These are phyloP conservation scores for Cecidostiba fungosa DNA, from an alignment of 2,888 invertebrate species.

Conservation along the genomic window DNA sequence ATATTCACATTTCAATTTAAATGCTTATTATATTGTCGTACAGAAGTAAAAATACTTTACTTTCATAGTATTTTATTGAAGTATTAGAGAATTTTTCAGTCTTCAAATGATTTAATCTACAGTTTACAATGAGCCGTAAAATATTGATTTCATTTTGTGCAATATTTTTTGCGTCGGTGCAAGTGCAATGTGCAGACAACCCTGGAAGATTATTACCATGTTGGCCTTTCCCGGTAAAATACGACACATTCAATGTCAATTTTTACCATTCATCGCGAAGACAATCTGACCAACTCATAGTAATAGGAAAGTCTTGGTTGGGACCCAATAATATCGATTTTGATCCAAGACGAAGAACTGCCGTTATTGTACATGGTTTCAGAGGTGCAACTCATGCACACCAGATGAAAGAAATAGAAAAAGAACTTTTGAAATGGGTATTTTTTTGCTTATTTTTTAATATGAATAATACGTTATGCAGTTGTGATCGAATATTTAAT, in stretches of 20 bases:
- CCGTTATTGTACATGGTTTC: slow-evolving; percentile 33
- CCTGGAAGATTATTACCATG: not conserved
- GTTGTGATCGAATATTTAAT: too few species aligned
- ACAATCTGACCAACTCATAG: not conserved
- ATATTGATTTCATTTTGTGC: not conserved
- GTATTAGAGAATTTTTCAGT: too few species aligned
- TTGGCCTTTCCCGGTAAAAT: not conserved
- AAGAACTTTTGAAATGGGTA: slow-evolving; percentile 38
- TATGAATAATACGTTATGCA: not conserved
- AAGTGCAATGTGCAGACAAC: not conserved
- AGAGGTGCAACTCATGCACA: not conserved
- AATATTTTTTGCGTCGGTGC: not conserved
- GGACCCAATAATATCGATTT: slow-evolving; percentile 6
- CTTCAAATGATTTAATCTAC: not conserved
- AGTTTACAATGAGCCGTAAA: not conserved
- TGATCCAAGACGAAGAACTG: slow-evolving; percentile 29
- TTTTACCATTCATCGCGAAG: slow-evolving; percentile 19
- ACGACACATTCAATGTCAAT: not conserved
- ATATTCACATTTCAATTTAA: too few species aligned
- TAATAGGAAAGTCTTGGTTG: not conserved
- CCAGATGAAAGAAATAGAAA: not conserved
- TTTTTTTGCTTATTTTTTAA: not conserved
- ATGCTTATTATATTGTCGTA: too few species aligned
- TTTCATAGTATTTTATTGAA: too few species aligned
- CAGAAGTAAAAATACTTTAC: too few species aligned